Evolutionary conservation across 2,888 invertebrate species (phyloP), one percentile per base, ranked within the genome.

Genomic region (Anoncus sp.): DNA sequence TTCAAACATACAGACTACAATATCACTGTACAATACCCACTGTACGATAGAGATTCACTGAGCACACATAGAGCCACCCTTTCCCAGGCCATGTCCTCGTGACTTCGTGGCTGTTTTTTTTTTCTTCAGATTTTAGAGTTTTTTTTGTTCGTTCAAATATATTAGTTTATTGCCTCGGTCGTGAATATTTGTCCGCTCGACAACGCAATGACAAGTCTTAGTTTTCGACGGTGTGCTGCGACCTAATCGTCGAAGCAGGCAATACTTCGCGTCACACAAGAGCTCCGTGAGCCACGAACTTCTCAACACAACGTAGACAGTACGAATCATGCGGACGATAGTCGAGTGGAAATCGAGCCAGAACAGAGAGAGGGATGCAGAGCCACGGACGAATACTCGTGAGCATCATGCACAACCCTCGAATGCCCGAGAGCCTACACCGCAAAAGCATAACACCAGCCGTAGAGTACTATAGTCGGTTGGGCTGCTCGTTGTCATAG

Each of bases 211-310:
- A 47, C 38, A 62, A 55, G 81, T 83, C 80, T 84, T 83, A 84
- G 83, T 82, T 85, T 84, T 85, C 88, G 86, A 84, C 81, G 82
- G 86, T 85, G 80, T 82, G 85, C 82, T 85, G 83, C 85, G 84
- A 86, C 87, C 88, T 86, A 87, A 77, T 43, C 40, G 27, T 43
- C 47, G 31, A 35, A 49, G 62, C 53, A 40, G n/a, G 43, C 63
- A 51, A 51, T 60, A 62, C 62, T 14, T 27, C 65, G 10, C 16
- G 12, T 18, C 35, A 38, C 59, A 51, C 47, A 12, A 24, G 38
- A 47, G 40, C 60, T 62, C 70, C 83, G 81, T 82, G 81, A 81
- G 72, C 82, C 83, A 82, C 84, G 74, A 80, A 83, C 59, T 57
- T 35, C 38, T 47, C 51, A 73, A 74, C 65, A 75, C 69, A 75